These are phyloP conservation scores for Dorcus hopei DNA, from an alignment of 2,888 invertebrate species.

Conservation along the genomic window DNA sequence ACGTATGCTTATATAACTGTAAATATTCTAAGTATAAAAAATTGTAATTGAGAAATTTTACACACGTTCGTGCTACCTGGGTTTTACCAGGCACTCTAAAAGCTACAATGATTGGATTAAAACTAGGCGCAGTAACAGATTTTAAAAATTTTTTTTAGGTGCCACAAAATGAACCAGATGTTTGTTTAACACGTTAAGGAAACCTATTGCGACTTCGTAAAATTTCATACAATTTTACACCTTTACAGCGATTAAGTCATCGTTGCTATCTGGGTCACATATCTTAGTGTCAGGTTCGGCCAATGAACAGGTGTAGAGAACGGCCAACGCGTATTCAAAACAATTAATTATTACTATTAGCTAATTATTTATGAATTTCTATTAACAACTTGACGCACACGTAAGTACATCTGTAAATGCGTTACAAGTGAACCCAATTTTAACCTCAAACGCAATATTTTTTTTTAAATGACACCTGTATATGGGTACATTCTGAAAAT, in stretches of 20 bases:
- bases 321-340: background rate
- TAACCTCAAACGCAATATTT: too few relatives aligned
- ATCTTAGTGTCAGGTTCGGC: slow-evolving; percentile 21
- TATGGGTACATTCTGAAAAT: too few relatives aligned
- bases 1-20: too few relatives aligned
- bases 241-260: slow-evolving; percentile 23
- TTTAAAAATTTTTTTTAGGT: too few relatives aligned
- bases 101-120: too few relatives aligned
- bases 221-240: slow-evolving; percentile 20
- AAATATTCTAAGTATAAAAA: too few relatives aligned
- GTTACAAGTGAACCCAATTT: too few relatives aligned
- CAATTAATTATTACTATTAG: background rate
- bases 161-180: slow-evolving; percentile 11
- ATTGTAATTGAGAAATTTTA: too few relatives aligned
- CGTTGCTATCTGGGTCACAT: slow-evolving; percentile 23
- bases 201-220: slow-evolving; percentile 15
- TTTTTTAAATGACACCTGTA: too few relatives aligned
- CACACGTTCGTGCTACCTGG: too few relatives aligned
- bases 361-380: background rate
- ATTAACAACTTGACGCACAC: background rate
- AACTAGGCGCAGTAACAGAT: too few relatives aligned
- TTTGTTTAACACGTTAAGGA: slow-evolving; percentile 10
- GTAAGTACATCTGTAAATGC: background rate
- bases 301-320: slow-evolving; percentile 22
- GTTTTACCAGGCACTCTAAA: too few relatives aligned